Base-by-base conservation (phyloP, 2,888 invertebrate genomes). In the Drosophila greeni region DNA sequence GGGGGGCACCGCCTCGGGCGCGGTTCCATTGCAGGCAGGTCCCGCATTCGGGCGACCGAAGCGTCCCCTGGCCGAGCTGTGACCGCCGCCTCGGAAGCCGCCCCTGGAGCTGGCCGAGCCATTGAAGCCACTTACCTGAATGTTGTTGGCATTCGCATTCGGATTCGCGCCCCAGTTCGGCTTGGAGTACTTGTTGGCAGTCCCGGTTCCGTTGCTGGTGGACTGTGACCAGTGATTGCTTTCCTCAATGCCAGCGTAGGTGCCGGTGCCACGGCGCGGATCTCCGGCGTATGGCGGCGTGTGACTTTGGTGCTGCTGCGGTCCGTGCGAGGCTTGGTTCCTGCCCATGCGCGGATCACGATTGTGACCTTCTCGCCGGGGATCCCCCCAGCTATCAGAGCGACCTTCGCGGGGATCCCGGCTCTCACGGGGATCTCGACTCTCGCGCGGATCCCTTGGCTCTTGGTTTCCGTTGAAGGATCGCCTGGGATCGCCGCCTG, bases 241-340 rank as follows among this genome's bases (percentile, higher is more conserved):
- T 0, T 49, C 24, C 1, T 45, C 42, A 2, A 33, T 26, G 5
- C 11, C 48, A 2, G 37, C 2, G 18, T 37, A 49, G 8, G 9
- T 33, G 24, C n/a, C 24, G 16, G 20, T 2, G 5, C 20, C 14
- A 9, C 61, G 42, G 18, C 65, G 55, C 2, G 43, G 34, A 29
- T 66, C 66, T 8, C 36, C 31, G 14, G 48, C 16, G 20, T 55
- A 65, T 7, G 40, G 7, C 3, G n/a, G 23, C 23, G 14, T 11
- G 4, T 40, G 58, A n/a, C 18, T 4, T 7, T 5, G 26, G 5
- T 42, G 58, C 11, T 29, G 29, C 6, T 42, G 58, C 0, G 29
- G 57, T 7, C 14, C 20, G 12, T 58, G 59, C 8, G 29, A 4
- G 12, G 29, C 0, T 14, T 33, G 54, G n/a, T 12, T 31, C 5